Evolutionary conservation across 2,113 vertebrate species (phyloP).

Genomic region (Halcyon senegalensis): DNA sequence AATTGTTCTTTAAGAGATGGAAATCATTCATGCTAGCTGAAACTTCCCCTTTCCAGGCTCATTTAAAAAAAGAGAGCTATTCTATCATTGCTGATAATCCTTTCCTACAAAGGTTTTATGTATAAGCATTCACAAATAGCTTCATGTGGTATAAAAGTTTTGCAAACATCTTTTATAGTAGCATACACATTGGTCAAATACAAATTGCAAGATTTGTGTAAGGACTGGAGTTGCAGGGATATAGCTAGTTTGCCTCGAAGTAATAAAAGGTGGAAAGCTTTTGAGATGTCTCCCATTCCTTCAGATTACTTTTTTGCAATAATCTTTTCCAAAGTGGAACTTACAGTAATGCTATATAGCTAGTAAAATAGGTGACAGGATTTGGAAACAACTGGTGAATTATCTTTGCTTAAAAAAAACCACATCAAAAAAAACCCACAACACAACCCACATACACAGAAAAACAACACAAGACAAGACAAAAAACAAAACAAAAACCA

Average conservation of each 20-base stretch:
- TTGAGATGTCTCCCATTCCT: background rate
- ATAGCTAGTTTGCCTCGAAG: background rate
- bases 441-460: background rate
- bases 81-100: background rate
- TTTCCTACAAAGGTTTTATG: background rate
- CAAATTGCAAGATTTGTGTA: background rate
- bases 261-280: background rate
- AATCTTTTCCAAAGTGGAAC: background rate
- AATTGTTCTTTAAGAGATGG: background rate
- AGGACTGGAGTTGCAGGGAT: background rate
- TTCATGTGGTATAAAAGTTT: background rate
- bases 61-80: background rate
- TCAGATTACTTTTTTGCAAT: background rate
- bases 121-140: background rate
- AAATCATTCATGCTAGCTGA: background rate
- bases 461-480: background rate
- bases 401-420: background rate
- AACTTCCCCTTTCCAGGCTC: background rate
- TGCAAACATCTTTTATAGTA: background rate
- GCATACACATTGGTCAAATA: background rate
- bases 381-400: background rate
- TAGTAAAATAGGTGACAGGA: background rate
- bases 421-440: background rate
- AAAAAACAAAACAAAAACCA: background rate
- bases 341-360: background rate